A percentile compares a stretch with the other conserved stretches of the same genome.
phyloP scores from a whole-genome alignment of 2,888 invertebrate species.

The Ecliptopera silaceata region DNA sequence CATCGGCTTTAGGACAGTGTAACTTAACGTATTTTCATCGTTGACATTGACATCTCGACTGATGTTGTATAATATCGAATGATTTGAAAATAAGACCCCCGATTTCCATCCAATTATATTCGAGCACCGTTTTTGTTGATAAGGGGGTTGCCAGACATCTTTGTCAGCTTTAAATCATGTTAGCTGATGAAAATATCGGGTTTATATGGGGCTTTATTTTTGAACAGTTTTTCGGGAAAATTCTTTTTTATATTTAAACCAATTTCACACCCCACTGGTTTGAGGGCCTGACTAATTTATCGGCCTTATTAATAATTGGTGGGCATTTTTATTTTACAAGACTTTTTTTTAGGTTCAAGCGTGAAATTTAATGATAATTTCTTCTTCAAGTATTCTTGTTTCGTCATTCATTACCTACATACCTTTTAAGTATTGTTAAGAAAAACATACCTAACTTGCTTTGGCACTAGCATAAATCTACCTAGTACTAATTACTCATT shows the following conservation, averaged over 20 bases:
- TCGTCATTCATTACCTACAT: no score
- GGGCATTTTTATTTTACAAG: neutral
- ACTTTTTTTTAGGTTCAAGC: no score
- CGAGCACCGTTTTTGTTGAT: constrained; percentile 14
- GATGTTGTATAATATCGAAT: neutral
- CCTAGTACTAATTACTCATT: no score
- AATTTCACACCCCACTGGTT: constrained; percentile 1
- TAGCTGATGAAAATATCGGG: constrained; percentile 18
- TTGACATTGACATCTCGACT: neutral
- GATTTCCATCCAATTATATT: constrained; percentile 17
- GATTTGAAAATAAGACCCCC: neutral
- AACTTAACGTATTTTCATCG: neutral
- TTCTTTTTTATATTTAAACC: constrained; percentile 4
- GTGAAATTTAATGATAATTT: no score
- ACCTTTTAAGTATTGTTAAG: no score
- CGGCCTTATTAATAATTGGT: neutral
- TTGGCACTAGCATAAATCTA: no score
- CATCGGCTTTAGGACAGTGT: no score
- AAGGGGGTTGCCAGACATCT: constrained; percentile 13
- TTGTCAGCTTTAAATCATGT: constrained; percentile 19
- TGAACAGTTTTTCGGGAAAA: constrained; percentile 2
- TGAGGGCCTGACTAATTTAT: constrained; percentile 1
- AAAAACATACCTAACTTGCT: no score
- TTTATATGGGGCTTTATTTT: constrained; percentile 10
- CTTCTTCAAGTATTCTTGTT: no score